Evolutionary conservation across 1,140 invertebrate genomes (phyloP).

Genomic region (Elysia chlorotica): DNA sequence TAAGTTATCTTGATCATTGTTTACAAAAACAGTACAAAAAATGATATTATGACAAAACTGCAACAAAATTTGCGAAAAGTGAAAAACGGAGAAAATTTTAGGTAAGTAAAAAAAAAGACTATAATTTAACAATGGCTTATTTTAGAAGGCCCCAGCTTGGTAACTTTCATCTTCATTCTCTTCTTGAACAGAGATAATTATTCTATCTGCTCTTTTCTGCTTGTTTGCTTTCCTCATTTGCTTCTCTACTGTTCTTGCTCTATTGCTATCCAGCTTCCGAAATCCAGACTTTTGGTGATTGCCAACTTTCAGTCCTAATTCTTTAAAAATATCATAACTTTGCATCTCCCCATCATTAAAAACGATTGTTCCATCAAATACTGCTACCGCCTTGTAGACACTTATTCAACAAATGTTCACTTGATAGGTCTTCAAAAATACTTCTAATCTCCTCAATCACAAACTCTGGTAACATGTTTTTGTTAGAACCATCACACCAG

Average conservation of each 20-base stretch:
- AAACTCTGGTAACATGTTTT: constrained; percentile 15
- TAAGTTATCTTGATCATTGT: too few species aligned
- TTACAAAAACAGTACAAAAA: too few species aligned
- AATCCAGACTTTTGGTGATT: not conserved
- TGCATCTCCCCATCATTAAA: not conserved
- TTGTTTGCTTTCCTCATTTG: not conserved
- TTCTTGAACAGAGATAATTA: too few species aligned
- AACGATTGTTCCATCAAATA: constrained; percentile 7
- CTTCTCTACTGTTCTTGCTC: not conserved
- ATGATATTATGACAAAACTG: not conserved
- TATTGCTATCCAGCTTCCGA: not conserved
- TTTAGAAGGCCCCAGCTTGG: not conserved
- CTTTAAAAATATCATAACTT: not conserved
- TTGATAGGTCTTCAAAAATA: constrained; percentile 9
- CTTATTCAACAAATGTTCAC: constrained; percentile 7
- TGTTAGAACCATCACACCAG: constrained; percentile 10
- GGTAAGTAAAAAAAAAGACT: not conserved
- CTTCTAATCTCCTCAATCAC: constrained; percentile 13
- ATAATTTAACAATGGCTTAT: not conserved
- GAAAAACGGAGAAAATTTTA: not conserved
- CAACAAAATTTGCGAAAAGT: not conserved
- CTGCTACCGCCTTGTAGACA: constrained; percentile 18
- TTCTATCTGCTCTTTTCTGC: not conserved
- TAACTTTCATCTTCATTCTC: not conserved
- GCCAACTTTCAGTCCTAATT: not conserved